phyloP scores from a whole-genome alignment of 2,113 vertebrate genomes.

The Coptodon rendalli region DNA sequence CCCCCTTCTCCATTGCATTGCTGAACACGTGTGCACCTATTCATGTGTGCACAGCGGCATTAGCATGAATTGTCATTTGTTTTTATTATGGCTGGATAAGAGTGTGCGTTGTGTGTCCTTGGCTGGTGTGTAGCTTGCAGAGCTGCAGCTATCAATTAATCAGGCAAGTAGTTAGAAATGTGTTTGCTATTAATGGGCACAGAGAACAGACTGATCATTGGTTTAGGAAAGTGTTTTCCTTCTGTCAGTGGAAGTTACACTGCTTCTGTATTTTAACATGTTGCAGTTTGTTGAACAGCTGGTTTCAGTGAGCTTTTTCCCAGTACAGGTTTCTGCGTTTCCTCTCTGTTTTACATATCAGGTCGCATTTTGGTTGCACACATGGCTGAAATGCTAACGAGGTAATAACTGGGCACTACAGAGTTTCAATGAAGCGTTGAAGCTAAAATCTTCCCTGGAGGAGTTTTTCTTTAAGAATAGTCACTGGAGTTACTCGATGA shows the following conservation, averaged over 20 bases:
- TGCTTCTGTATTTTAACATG: background rate
- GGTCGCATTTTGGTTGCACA: background rate
- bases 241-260: background rate
- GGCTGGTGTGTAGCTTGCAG: background rate
- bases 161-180: background rate
- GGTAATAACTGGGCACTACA: background rate
- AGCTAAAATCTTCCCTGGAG: background rate
- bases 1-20: background rate
- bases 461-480: background rate
- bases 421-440: background rate
- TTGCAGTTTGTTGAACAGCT: background rate
- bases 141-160: background rate
- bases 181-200: background rate
- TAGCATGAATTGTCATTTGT: background rate
- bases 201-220: background rate
- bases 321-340: background rate
- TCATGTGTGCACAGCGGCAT: background rate
- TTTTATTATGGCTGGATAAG: conserved; percentile 13
- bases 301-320: background rate
- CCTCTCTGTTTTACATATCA: background rate
- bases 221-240: background rate
- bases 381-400: background rate
- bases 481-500: background rate
- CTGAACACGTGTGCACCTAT: background rate
- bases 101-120: background rate